Evolutionary conservation across 1,140 invertebrate species (phyloP).

Genomic region (Drosophila neocordata): DNA sequence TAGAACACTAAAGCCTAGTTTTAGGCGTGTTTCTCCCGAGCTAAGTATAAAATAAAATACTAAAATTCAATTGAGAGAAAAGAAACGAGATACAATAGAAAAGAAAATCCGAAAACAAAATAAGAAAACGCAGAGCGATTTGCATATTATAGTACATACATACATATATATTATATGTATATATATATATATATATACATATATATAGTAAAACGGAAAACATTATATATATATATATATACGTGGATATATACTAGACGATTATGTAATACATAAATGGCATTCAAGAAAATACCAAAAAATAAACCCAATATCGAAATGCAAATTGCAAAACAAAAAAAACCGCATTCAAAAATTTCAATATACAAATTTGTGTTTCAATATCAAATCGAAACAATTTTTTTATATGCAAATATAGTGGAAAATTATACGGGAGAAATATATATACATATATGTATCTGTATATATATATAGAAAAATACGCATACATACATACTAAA

Average conservation of each 20-base stretch:
- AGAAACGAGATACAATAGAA: conserved; percentile 9
- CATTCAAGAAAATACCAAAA: conserved; percentile 9
- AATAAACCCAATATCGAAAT: conserved; percentile 31
- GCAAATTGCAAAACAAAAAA: conserved; percentile 44
- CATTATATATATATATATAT: conserved; percentile 37
- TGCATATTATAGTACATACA: conserved; percentile 40
- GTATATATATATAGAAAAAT: conserved; percentile 24
- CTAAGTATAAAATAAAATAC: neutral
- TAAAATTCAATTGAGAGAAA: conserved; percentile 41
- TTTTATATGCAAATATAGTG: conserved; percentile 49
- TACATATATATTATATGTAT: conserved; percentile 40
- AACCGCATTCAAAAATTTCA: conserved; percentile 3
- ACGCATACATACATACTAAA: conserved; percentile 35
- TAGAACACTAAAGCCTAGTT: conserved; percentile 43
- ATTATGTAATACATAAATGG: conserved; percentile 70
- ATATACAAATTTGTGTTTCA: conserved; percentile 33
- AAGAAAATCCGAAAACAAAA: conserved; percentile 23
- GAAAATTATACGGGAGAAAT: conserved; percentile 24
- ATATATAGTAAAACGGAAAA: conserved; percentile 19
- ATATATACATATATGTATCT: neutral
- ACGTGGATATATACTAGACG: conserved; percentile 51
- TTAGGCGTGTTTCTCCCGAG: conserved; percentile 37
- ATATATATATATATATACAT: conserved; percentile 27
- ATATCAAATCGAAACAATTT: conserved; percentile 6
- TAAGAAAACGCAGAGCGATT: conserved; percentile 24